phyloP scores from a whole-genome alignment of 2,113 vertebrate species.

The Pseudopodoces humilis region DNA sequence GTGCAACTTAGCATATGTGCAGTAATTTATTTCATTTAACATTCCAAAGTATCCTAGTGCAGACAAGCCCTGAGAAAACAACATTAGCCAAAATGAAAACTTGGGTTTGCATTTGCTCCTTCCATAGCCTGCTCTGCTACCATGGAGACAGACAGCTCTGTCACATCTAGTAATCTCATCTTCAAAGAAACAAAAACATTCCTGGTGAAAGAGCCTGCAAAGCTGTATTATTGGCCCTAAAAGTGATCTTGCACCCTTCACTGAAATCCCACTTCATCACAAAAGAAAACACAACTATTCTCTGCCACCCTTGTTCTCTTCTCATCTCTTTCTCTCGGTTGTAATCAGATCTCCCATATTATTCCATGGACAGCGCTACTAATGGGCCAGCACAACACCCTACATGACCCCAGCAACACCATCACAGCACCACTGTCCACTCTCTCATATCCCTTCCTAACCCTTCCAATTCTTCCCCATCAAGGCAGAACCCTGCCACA shows the following conservation, averaged over 20 bases:
- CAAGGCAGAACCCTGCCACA: neutral
- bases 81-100: neutral
- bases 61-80: conserved; percentile 26
- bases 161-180: conserved; percentile 43
- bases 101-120: conserved; percentile 1
- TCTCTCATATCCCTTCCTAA: neutral
- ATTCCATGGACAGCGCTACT: neutral
- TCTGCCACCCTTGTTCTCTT: neutral
- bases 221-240: neutral
- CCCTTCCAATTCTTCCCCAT: neutral
- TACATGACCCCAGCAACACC: neutral
- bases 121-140: conserved; percentile 11
- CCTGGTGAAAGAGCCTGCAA: conserved; percentile 24
- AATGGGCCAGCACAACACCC: neutral
- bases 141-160: conserved; percentile 54
- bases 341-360: neutral
- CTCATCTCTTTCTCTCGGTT: neutral
- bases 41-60: neutral
- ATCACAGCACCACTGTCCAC: neutral
- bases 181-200: conserved; percentile 57
- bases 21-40: neutral
- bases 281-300: neutral
- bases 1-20: neutral
- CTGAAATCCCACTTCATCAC: neutral
- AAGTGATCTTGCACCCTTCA: neutral